These are phyloP conservation scores for Cybosia mesomella DNA, from an alignment of 2,888 invertebrate species.

Conservation along the genomic window DNA sequence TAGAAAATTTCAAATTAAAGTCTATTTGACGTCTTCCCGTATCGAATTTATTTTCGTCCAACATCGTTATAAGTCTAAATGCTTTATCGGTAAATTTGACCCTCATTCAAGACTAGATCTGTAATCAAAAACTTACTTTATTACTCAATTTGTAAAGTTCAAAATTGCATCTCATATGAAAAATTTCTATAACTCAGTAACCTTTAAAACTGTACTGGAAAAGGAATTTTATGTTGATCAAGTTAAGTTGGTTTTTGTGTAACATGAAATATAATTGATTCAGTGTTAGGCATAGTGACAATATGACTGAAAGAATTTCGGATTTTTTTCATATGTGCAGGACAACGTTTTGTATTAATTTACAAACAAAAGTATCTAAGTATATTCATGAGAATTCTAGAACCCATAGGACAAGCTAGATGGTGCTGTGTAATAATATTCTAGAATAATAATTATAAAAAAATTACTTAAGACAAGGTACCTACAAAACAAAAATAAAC, in stretches of 20 bases:
- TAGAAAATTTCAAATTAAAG: neutral
- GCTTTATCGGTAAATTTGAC: conserved; percentile 37
- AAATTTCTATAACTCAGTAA: conserved; percentile 31
- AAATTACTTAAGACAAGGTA: too few species aligned
- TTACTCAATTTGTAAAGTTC: rapidly evolving
- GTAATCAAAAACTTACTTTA: conserved; percentile 14
- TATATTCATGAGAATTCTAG: too few species aligned
- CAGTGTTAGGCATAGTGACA: conserved; percentile 18
- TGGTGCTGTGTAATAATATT: too few species aligned
- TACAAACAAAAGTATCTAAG: too few species aligned
- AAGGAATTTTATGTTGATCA: neutral
- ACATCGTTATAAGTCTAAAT: conserved; percentile 39
- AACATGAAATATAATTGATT: conserved; percentile 33
- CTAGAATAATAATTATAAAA: too few species aligned
- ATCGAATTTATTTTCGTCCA: conserved; percentile 46
- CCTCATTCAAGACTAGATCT: conserved; percentile 20
- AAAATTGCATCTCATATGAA: conserved; percentile 4
- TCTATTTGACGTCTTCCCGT: conserved; percentile 8
- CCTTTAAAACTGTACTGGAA: conserved; percentile 4
- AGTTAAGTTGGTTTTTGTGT: conserved; percentile 30
- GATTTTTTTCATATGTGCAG: neutral
- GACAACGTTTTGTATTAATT: neutral
- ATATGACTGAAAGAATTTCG: conserved; percentile 13
- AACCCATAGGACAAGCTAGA: too few species aligned
- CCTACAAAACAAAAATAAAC: too few species aligned